Base-by-base conservation (phyloP, 2,797 vertebrate species). In the Platalea minor region DNA sequence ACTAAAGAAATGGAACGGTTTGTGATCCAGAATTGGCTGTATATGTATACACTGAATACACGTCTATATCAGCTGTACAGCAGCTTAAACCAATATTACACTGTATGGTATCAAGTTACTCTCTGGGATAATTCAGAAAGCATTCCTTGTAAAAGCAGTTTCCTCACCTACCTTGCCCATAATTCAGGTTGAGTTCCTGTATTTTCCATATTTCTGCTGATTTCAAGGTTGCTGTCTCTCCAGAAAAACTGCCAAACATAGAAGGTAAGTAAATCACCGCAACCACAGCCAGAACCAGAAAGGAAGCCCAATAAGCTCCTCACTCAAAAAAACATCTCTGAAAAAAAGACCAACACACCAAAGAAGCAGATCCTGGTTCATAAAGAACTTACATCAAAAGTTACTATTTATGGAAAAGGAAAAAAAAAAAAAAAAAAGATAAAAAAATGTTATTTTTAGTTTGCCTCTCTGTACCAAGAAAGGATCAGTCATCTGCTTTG, bases 401-500 rank as follows among this genome's bases (percentile, higher is more conserved):
- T 19, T 37, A 43, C n/a, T 91, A 59, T 65, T 46, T 43, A 60
- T 88, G 35, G 25, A 24, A 74, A 72, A 75, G 21, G 3, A 13
- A 6, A 10, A 24, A 39, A 10, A 24, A n/a, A 10, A 24, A n/a
- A 56, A 60, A 76, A 25, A 19, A 2, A 2, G 0, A n/a, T 39
- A 57, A 89, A 50, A 43, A 68, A 56, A 12, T 2, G 28, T 53
- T 89, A 59, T 89, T 95, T 95, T 91, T 21, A 54, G 45, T 74
- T 65, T 91, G 39, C 53, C 46, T 85, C 48, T 78, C 11, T 46
- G 28, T 65, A 73, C 5, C 18, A 77, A 82, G 67, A 83, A 74
- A 65, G 68, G 31, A 76, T 92, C 91, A 82, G 59, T 94, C 53
- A 73, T 78, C 89, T 89, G 74, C 59, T 91, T 95, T 70, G n/a